phyloP scores from a whole-genome alignment of 2,888 invertebrate species.

The Glyphotaelius pellucidus region DNA sequence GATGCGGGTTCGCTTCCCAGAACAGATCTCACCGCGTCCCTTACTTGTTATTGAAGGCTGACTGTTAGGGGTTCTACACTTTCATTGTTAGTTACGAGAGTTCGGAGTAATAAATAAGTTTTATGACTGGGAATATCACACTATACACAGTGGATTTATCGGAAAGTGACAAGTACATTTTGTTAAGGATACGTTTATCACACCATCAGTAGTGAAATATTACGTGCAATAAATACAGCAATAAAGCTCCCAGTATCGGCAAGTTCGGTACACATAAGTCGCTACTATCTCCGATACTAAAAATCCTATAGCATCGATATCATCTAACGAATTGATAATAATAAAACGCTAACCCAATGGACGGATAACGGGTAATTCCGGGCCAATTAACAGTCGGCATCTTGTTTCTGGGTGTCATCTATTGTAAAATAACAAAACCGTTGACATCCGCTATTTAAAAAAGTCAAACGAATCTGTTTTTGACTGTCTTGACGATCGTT shows the following conservation, averaged over 20 bases:
- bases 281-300: neutral
- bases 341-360: neutral
- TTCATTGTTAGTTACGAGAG: neutral
- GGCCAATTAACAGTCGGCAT: neutral
- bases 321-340: neutral
- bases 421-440: neutral
- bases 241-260: conserved; percentile 17
- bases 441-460: neutral
- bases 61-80: neutral
- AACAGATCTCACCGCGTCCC: conserved; percentile 6
- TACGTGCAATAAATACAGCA: neutral
- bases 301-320: neutral
- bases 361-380: neutral
- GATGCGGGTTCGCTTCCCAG: conserved; percentile 30
- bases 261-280: conserved; percentile 14
- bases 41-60: neutral
- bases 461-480: conserved; percentile 23
- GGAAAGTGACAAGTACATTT: neutral
- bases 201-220: neutral
- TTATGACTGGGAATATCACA: neutral
- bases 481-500: neutral
- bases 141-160: neutral
- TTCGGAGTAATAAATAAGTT: neutral
- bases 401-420: neutral
- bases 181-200: neutral